Base-by-base conservation (phyloP, 2,113 vertebrate genomes). In the Leiothrix lutea region DNA sequence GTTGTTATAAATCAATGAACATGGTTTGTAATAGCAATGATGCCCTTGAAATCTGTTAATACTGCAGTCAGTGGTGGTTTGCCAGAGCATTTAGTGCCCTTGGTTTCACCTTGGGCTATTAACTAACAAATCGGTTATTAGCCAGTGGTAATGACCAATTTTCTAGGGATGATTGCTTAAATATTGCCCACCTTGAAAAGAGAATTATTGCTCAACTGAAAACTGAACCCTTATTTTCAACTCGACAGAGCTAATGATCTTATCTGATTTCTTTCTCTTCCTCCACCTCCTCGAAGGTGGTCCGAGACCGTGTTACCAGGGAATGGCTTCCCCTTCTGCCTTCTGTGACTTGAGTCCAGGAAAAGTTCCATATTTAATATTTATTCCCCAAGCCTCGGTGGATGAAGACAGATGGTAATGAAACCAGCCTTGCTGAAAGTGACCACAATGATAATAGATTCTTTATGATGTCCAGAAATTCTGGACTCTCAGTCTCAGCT, bases 81-180 rank as follows among this genome's bases (percentile, higher is more conserved):
- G 95, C 85, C 92, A 90, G 94, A 96, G 95, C 91, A 71, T 97
- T 97, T 92, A 92, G 95, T 97, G 97, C 94, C 98, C 97, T 98
- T 98, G 98, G 94, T 96, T 97, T 98, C 98, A 98, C 98, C 98
- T 98, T 98, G 97, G 95, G 89, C 97, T 97, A 98, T 98, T 98
- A 98, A 98, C 98, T 98, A 98, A 97, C 98, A 98, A 97, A 97
- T 98, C 97, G 95, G 97, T 98, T 98, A 98, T 98, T 98, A 98
- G 98, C 96, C 95, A 92, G 93, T 98, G 97, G 97, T 98, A 98
- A 98, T 98, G 98, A 98, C 97, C 98, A 98, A 98, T 98, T 98
- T 98, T 97, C 97, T 96, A 97, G 97, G 97, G 97, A 98, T 98
- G 98, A 98, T 98, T 98, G 98, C 97, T 98, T 98, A 98, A 98